phyloP scores from a whole-genome alignment of 2,797 vertebrate genomes.

The Sarcophilus harrisii region DNA sequence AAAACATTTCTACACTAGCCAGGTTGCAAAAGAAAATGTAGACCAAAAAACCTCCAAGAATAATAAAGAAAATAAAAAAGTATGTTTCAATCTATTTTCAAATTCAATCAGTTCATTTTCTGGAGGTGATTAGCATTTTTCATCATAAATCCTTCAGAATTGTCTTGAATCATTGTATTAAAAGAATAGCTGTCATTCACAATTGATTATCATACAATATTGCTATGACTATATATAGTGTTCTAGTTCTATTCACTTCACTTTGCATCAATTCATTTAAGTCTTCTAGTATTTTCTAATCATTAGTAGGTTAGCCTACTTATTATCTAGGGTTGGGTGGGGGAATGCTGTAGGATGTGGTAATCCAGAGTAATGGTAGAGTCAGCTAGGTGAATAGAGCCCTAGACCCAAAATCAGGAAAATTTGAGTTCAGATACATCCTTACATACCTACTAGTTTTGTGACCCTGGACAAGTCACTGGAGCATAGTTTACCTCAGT shows the following conservation, averaged over 20 bases:
- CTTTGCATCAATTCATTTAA: neutral
- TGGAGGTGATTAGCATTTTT: neutral
- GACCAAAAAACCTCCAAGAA: neutral
- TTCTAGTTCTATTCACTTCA: neutral
- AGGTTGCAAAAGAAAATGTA: neutral
- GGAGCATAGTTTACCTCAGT: neutral
- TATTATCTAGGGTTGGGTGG: neutral
- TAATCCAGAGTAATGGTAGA: neutral
- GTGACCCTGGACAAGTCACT: neutral
- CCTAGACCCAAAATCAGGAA: neutral
- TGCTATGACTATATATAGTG: neutral
- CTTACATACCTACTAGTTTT: neutral
- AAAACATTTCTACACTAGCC: neutral
- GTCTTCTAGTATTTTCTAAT: neutral
- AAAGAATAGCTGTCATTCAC: neutral
- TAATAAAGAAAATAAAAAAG: neutral
- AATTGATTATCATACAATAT: neutral
- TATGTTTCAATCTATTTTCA: neutral
- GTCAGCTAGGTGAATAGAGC: neutral
- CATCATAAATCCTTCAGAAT: neutral
- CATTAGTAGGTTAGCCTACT: neutral
- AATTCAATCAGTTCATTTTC: neutral
- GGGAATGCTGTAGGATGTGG: neutral
- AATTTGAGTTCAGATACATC: neutral
- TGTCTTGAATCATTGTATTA: neutral